Percentiles rank a stretch among this genome's conserved stretches.
phyloP scores from a whole-genome alignment of 37 sponge, comb jelly and placozoan species.

The Agelas oroides region DNA sequence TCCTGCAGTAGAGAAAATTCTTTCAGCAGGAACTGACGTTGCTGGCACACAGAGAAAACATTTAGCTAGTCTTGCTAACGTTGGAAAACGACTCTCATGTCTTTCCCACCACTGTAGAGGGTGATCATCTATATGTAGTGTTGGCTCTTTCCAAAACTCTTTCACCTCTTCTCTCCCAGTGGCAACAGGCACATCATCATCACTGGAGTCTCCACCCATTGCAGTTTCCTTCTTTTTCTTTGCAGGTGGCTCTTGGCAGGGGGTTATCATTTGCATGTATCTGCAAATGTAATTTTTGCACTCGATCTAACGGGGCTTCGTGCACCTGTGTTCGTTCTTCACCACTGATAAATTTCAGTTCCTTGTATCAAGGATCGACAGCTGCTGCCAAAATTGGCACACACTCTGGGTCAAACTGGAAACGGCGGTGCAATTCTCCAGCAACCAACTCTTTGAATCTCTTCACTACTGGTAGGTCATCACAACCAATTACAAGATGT shows the following conservation, averaged over 20 bases:
- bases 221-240: not conserved
- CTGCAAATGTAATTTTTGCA: no score
- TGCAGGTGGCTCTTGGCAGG: no score
- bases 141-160: not conserved
- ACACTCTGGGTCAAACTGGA: no score
- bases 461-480: not conserved
- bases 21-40: slow-evolving; percentile 26
- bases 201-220: not conserved
- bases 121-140: not conserved
- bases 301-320: no score
- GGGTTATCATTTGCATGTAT: no score
- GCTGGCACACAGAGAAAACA: slow-evolving; percentile 27
- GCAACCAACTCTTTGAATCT: no score
- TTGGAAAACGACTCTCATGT: not conserved
- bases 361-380: no score
- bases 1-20: slow-evolving; percentile 17
- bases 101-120: slow-evolving; percentile 42
- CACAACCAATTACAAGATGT: not conserved
- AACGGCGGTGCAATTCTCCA: no score
- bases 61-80: slow-evolving; percentile 9
- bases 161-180: not conserved
- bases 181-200: not conserved
- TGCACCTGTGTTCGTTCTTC: no score
- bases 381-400: no score
- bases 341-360: no score